These are phyloP conservation scores for Halcyon malimbica DNA, from an alignment of 2,113 vertebrate genomes.

Conservation along the genomic window DNA sequence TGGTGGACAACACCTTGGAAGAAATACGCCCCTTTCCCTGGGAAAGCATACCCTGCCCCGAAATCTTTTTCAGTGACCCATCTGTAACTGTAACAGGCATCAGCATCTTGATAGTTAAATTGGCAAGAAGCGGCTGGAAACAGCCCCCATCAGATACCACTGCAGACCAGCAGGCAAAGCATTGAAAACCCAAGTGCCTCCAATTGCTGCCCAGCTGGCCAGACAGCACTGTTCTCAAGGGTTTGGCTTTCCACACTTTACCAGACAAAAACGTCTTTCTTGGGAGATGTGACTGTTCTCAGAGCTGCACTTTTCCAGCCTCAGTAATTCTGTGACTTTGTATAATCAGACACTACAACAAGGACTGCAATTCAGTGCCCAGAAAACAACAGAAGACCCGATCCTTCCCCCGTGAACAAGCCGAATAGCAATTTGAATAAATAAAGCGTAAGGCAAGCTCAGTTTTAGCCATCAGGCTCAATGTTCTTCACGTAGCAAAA, in stretches of 20 bases:
- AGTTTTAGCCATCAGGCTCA: background rate
- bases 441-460: background rate
- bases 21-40: background rate
- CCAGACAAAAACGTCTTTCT: background rate
- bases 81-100: background rate
- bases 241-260: background rate
- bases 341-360: background rate
- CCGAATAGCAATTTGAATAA: background rate
- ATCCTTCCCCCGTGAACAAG: background rate
- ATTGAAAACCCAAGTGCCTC: background rate
- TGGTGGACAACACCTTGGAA: background rate
- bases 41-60: background rate
- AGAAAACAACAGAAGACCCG: background rate
- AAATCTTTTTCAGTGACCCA: background rate
- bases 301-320: no score
- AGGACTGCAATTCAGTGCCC: background rate
- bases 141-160: background rate
- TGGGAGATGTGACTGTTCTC: background rate
- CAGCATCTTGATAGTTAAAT: background rate
- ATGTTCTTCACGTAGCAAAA: background rate
- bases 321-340: background rate
- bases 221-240: accelerated
- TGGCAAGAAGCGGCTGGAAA: background rate
- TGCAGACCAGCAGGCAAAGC: background rate
- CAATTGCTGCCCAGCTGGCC: background rate